A percentile compares a stretch with the other conserved stretches of the same genome.
Conservation (phyloP, 2,113 vertebrate genomes). For the Takifugu flavidus region DNA sequence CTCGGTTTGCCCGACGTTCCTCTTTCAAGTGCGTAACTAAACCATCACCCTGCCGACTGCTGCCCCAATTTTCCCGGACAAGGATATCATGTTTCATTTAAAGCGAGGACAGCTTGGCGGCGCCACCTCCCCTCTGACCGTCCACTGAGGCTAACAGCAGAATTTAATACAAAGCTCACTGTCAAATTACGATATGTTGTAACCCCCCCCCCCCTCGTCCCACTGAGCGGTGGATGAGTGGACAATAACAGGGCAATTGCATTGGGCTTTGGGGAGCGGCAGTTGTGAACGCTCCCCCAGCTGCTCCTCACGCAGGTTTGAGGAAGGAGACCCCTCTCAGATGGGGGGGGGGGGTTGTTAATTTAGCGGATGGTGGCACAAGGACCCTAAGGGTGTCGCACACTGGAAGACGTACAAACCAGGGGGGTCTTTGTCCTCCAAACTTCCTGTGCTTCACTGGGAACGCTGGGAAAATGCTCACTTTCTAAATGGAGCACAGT, state of each 20-base stretch:
- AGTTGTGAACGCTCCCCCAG: conserved; percentile 46
- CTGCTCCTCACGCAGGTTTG: conserved; percentile 20
- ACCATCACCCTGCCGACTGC: not conserved
- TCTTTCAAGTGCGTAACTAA: conserved; percentile 6
- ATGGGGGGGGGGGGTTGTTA: conserved; percentile 55
- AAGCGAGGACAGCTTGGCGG: conserved; percentile 7
- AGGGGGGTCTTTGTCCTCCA: conserved; percentile 50
- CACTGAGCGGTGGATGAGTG: conserved; percentile 67
- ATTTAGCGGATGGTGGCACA: conserved; percentile 67
- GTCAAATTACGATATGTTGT: conserved; percentile 47
- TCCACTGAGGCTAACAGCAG: conserved; percentile 13
- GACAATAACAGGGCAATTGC: conserved; percentile 80
- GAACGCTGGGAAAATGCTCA: not conserved
- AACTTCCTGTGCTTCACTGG: conserved; percentile 24
- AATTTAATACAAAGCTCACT: conserved; percentile 38
- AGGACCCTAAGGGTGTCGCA: conserved; percentile 46
- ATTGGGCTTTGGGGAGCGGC: conserved; percentile 74
- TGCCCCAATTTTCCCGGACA: conserved; percentile 12
- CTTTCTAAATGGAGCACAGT: conserved; percentile 22
- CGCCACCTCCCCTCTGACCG: not conserved
- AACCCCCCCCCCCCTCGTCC: conserved; percentile 32
- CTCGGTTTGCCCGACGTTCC: not conserved
- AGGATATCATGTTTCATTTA: conserved; percentile 24
- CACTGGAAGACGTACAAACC: conserved; percentile 36
- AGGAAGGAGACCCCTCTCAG: conserved; percentile 3